phyloP scores from a whole-genome alignment of 53 echinoderm and acorn worm species.

The Mesocentrotus franciscanus region DNA sequence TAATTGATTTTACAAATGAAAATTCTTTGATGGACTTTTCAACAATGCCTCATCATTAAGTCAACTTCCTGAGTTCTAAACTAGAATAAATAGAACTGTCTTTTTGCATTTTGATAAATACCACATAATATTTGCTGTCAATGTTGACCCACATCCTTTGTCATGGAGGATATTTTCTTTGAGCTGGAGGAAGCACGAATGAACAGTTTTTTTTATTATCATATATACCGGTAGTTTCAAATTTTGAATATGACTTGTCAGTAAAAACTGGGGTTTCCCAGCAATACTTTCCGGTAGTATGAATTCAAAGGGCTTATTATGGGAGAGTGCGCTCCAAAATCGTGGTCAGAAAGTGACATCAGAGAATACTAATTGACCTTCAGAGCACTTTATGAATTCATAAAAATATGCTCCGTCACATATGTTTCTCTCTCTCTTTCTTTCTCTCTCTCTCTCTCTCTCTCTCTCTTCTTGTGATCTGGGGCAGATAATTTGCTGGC shows the following conservation, averaged over 20 bases:
- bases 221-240: background rate
- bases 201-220: background rate
- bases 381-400: background rate
- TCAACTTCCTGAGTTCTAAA: background rate
- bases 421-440: background rate
- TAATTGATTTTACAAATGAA: background rate
- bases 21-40: background rate
- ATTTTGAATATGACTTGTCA: background rate
- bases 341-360: background rate
- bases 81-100: background rate
- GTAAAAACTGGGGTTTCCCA: too few species aligned
- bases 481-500: slow-evolving; percentile 63
- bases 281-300: too few species aligned
- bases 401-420: background rate
- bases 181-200: background rate
- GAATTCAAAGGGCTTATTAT: background rate
- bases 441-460: background rate
- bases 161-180: background rate
- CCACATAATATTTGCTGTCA: background rate
- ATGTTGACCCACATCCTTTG: background rate
- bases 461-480: slow-evolving; percentile 49
- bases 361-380: background rate
- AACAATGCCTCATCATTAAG: background rate
- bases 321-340: background rate
- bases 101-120: background rate